phyloP scores from a whole-genome alignment of 1,140 invertebrate species.

The Aphelinus atriplicis region DNA sequence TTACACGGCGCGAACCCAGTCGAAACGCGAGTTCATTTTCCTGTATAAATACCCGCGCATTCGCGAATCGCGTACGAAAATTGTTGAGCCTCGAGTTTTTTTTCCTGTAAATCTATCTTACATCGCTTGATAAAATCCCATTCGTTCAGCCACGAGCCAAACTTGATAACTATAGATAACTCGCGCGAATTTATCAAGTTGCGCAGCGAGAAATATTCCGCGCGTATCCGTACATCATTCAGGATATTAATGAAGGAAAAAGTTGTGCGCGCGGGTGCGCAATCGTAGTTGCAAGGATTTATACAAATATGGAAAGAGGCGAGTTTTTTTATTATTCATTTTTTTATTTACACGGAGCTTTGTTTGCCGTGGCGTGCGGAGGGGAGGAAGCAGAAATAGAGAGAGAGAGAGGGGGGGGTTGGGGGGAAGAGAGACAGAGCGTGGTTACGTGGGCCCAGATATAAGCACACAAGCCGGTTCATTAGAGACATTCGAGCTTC shows the following conservation, averaged over 20 bases:
- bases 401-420: constrained; percentile 4
- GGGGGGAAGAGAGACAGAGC: constrained; percentile 38
- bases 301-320: constrained; percentile 27
- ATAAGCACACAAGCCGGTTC: constrained; percentile 64
- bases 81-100: too few relatives aligned
- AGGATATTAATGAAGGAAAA: constrained; percentile 34
- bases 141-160: neutral
- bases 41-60: constrained; percentile 9
- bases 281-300: constrained; percentile 38
- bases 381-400: neutral
- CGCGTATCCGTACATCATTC: constrained; percentile 18
- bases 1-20: too few relatives aligned
- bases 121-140: too few relatives aligned
- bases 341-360: constrained; percentile 60
- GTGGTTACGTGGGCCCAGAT: constrained; percentile 56
- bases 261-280: neutral
- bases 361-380: constrained; percentile 49
- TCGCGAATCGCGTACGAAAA: neutral
- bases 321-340: constrained; percentile 41
- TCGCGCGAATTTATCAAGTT: constrained; percentile 17
- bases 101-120: too few relatives aligned
- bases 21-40: neutral
- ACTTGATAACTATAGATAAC: constrained; percentile 24
- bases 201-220: constrained; percentile 25
- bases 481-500: constrained; percentile 66